A percentile compares a stretch with the other conserved stretches of the same genome.
phyloP scores from a whole-genome alignment of 2,888 invertebrate species.

The Melanostoma mellinum region DNA sequence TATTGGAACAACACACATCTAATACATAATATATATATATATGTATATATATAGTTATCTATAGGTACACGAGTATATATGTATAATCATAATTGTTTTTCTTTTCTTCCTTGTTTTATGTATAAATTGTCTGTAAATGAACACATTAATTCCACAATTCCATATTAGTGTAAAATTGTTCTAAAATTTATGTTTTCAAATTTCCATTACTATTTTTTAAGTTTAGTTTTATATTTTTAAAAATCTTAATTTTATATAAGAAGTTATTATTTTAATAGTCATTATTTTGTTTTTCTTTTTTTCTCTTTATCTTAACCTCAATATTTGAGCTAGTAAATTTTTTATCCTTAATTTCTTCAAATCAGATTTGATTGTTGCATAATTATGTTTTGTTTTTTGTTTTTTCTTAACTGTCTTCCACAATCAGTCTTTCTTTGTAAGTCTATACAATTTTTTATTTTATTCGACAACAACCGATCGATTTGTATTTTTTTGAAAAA shows the following conservation, averaged over 20 bases:
- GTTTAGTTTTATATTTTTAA: constrained; percentile 26
- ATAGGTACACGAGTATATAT: constrained; percentile 41
- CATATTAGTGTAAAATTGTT: constrained; percentile 66
- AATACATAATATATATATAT: constrained; percentile 33
- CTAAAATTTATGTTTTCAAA: constrained; percentile 49
- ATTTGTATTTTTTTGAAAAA: constrained; percentile 51
- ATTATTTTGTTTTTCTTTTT: constrained; percentile 20
- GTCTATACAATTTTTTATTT: constrained; percentile 61
- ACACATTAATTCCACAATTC: constrained; percentile 70
- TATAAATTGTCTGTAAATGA: constrained; percentile 65
- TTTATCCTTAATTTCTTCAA: constrained; percentile 49
- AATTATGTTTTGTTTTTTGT: constrained; percentile 34
- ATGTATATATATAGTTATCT: constrained; percentile 19
- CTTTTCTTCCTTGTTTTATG: constrained; percentile 3
- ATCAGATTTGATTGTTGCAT: constrained; percentile 69
- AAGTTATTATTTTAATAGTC: constrained; percentile 6
- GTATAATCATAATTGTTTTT: constrained; percentile 18
- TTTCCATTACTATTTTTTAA: constrained; percentile 18
- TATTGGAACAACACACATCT: constrained; percentile 56
- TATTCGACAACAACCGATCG: constrained; percentile 69
- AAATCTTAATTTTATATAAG: constrained; percentile 6
- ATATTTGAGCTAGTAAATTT: constrained; percentile 68
- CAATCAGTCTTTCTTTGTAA: constrained; percentile 69
- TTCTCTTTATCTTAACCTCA: constrained; percentile 61
- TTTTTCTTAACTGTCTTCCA: constrained; percentile 66